Evolutionary conservation across 2,888 invertebrate genomes (phyloP).

Genomic region (Didymodactylos carnosus): DNA sequence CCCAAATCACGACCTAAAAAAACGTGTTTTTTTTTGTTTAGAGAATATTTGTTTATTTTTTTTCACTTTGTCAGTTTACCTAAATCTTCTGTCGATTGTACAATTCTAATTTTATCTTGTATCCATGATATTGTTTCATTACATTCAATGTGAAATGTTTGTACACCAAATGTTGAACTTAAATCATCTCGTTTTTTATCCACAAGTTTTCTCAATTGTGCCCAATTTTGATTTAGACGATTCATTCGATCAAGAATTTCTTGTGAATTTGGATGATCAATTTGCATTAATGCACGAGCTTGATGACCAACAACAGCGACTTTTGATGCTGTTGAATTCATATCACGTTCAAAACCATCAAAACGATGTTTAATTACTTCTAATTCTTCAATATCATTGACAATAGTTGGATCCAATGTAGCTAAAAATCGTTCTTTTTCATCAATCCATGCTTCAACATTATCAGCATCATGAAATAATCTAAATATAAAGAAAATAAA

Average conservation of each 20-base stretch:
- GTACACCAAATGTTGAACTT: slow-evolving; percentile 83
- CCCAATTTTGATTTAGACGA: slow-evolving; percentile 43
- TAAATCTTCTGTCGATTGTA: slow-evolving; percentile 88
- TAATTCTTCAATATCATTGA: slow-evolving; percentile 58
- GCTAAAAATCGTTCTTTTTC: slow-evolving; percentile 49
- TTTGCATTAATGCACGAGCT: slow-evolving; percentile 79
- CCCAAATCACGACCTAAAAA: slow-evolving; percentile 49
- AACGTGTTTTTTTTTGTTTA: too few species aligned
- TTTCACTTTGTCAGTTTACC: too few species aligned
- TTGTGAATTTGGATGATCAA: slow-evolving; percentile 90
- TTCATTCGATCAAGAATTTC: slow-evolving; percentile 75
- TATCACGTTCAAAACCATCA: slow-evolving; percentile 96
- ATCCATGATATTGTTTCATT: slow-evolving; percentile 93
- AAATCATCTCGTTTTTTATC: slow-evolving; percentile 86
- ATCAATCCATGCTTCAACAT: slow-evolving; percentile 96
- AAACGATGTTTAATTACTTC: slow-evolving; percentile 99
- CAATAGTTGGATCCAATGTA: slow-evolving; percentile 11
- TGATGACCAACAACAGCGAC: slow-evolving; percentile 65
- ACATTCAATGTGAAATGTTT: slow-evolving; percentile 98
- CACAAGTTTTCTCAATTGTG: slow-evolving; percentile 64
- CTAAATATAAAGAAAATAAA: too few species aligned
- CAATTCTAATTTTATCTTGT: slow-evolving; percentile 90
- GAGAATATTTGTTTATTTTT: too few species aligned
- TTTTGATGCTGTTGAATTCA: slow-evolving; percentile 33
- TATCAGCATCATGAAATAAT: slow-evolving; percentile 85